phyloP scores from a whole-genome alignment of 2,113 vertebrate species.

The Zosterops borbonicus region DNA sequence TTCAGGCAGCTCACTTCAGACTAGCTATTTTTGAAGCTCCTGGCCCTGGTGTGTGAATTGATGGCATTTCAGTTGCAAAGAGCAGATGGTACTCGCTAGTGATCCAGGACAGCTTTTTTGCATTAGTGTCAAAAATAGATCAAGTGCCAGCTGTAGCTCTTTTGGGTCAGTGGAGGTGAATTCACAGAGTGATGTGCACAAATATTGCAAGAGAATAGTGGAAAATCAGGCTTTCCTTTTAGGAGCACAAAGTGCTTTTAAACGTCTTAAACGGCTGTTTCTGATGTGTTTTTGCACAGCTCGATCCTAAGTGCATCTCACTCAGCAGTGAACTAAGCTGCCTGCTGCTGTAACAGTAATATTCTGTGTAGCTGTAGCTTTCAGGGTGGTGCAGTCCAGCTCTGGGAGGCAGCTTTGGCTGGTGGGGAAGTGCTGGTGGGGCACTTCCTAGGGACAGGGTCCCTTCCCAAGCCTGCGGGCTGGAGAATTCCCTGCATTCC shows the following conservation, averaged over 20 bases:
- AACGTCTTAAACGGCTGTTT: not conserved
- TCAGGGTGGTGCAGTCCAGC: too few relatives aligned
- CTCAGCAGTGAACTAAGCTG: not conserved
- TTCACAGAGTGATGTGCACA: not conserved
- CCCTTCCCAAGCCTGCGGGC: fast-evolving
- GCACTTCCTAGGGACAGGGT: fast-evolving
- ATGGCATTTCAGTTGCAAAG: conserved; percentile 37
- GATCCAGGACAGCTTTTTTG: conserved; percentile 49
- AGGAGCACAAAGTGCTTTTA: not conserved
- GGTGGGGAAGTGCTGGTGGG: too few relatives aligned
- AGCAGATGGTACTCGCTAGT: conserved; percentile 33
- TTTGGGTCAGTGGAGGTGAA: conserved; percentile 41
- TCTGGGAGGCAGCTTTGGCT: not conserved
- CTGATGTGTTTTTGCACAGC: not conserved
- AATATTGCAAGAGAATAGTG: not conserved
- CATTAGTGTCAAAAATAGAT: conserved; percentile 48
- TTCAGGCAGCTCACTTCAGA: not conserved
- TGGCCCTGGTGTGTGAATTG: conserved; percentile 25
- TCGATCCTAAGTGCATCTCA: fast-evolving
- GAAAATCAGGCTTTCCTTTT: not conserved
- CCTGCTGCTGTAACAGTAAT: not conserved
- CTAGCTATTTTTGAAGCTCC: conserved; percentile 33
- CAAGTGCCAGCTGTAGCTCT: conserved; percentile 28
- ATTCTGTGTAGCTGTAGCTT: fast-evolving
- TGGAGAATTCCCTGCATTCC: fast-evolving